Conservation (phyloP, 2,113 vertebrate genomes). For the Entomyzon cyanotis region DNA sequence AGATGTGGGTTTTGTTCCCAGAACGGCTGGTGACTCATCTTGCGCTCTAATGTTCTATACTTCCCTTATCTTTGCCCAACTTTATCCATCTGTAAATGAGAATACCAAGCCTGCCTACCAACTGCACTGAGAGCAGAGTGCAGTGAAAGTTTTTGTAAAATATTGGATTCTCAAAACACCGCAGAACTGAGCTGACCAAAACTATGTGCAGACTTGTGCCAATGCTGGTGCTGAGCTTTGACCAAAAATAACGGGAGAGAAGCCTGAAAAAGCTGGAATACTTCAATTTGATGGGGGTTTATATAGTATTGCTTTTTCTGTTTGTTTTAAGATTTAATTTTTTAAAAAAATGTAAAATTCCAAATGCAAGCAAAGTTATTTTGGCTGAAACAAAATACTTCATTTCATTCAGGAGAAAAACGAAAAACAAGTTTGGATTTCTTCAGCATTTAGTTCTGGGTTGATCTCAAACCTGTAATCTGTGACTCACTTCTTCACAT, state of each 20-base stretch:
- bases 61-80: conserved; percentile 24
- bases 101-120: neutral
- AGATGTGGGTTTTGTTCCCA: conserved; percentile 42
- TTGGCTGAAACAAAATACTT: neutral
- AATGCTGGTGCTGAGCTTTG: neutral
- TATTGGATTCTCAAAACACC: neutral
- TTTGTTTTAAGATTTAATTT: neutral
- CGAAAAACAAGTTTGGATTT: neutral
- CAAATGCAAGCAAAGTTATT: neutral
- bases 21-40: conserved; percentile 13
- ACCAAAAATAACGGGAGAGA: neutral
- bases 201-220: neutral
- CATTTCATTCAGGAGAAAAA: neutral
- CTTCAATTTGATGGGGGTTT: neutral
- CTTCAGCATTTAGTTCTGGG: neutral
- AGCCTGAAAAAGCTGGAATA: neutral
- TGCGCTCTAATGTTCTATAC: neutral
- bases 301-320: neutral
- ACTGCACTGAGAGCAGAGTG: neutral
- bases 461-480: neutral
- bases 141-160: neutral
- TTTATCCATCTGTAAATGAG: conserved; percentile 36
- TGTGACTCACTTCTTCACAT: neutral
- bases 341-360: neutral
- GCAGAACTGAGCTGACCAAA: neutral